These are phyloP conservation scores for Protosalanx chinensis DNA, from an alignment of 2,797 vertebrate genomes.

Conservation along the genomic window DNA sequence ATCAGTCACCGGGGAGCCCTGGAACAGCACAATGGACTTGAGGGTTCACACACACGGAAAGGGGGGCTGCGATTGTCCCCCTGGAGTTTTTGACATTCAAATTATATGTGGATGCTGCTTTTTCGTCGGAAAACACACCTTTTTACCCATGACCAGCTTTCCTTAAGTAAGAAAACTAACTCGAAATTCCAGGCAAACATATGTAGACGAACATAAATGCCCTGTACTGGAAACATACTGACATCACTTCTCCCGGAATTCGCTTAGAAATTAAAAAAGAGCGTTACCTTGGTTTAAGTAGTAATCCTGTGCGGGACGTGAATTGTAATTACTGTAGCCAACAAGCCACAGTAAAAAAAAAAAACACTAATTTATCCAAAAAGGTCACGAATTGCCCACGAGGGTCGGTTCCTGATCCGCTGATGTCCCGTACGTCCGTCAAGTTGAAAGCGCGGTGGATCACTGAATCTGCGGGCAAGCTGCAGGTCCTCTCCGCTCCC, in stretches of 20 bases:
- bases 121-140: background rate
- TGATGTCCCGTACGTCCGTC: conserved; percentile 33
- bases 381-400: background rate
- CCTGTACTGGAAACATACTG: background rate
- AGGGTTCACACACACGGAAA: background rate
- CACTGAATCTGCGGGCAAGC: conserved; percentile 51
- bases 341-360: background rate
- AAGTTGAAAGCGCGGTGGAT: conserved; percentile 39
- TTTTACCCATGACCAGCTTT: background rate
- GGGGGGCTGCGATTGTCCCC: too few species aligned
- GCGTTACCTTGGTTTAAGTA: background rate
- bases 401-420: conserved; percentile 3
- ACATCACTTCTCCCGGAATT: background rate
- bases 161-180: background rate
- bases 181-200: background rate
- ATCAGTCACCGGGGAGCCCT: background rate
- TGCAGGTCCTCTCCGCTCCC: background rate
- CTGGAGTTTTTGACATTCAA: conserved; percentile 49
- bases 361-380: background rate
- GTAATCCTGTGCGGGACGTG: background rate
- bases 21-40: background rate
- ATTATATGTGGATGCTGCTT: conserved; percentile 59
- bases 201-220: background rate
- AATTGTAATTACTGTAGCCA: background rate
- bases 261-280: background rate